Evolutionary conservation across 2,797 vertebrate genomes (phyloP), one percentile per base, ranked within the genome.

Genomic region (Neosilurus hyrtlii): DNA sequence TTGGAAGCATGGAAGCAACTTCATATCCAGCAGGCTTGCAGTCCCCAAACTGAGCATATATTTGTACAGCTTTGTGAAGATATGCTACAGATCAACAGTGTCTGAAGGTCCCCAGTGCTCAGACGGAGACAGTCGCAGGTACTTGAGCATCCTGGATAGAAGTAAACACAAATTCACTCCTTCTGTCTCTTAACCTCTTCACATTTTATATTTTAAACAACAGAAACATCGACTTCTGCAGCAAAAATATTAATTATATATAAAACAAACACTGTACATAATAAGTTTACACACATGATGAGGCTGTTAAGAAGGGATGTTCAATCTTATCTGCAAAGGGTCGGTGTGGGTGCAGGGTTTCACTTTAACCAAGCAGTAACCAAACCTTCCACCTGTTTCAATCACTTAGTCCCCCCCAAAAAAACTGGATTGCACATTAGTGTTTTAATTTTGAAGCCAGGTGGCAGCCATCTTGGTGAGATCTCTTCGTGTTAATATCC

Each of bases 61-160:
- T 89, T 88, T 87, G 68, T 83, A 86, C 80, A 84, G 86, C 81
- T 85, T 86, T 70, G 70, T 78, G 56, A 78, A 71, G 82, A 81
- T 81, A 67, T 77, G 83, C 77, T 35, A 70, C 68, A 82, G 83
- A 84, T 76, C 84, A 84, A 52, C 70, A 70, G 56, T n/a, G 68
- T 75, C 30, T 75, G 85, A 35, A 80, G 79, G 71, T 26, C 65
- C 79, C 22, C 51, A 61, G 57, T 86, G 49, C 24, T 35, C 76
- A 81, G 59, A 82, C 43, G 52, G 61, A 77, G 85, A 57, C 71
- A 30, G 82, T 80, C 75, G 83, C 83, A 86, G 14, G 37, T 85
- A 62, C 81, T 51, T 9, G 14, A 70, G n/a, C 61, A 56, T n/a
- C 16, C 70, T 65, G 37, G 16, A 62, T 0, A 15, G 22, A 14